These are phyloP conservation scores for Craterocephalus amniculus DNA, from an alignment of 2,797 vertebrate genomes.

Conservation along the genomic window DNA sequence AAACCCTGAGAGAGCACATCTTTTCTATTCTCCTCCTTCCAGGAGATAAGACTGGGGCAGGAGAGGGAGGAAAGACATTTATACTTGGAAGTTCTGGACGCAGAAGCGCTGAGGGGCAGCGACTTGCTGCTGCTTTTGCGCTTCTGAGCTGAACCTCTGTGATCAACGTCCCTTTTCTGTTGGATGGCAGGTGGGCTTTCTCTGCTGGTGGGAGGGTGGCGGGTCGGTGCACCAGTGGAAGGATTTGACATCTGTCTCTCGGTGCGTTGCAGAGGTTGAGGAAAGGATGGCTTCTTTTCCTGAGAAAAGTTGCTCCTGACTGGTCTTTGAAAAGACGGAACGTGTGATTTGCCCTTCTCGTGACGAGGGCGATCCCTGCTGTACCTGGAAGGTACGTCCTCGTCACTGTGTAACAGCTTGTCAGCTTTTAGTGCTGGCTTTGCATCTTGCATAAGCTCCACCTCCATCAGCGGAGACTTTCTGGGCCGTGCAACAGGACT, in stretches of 20 bases:
- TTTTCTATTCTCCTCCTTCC: conserved; percentile 80
- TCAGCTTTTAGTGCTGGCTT: conserved; percentile 30
- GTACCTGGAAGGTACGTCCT: conserved; percentile 46
- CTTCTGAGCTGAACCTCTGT: conserved; percentile 81
- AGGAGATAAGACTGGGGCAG: conserved; percentile 74
- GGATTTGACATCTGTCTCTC: conserved; percentile 25
- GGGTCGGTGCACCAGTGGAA: conserved; percentile 25
- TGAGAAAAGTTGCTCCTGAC: conserved; percentile 73
- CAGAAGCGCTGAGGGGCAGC: conserved; percentile 30
- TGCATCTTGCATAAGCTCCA: conserved; percentile 52
- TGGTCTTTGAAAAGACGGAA: conserved; percentile 46
- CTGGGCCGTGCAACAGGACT: conserved; percentile 56
- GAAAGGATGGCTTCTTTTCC: conserved; percentile 61
- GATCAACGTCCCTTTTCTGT: conserved; percentile 72
- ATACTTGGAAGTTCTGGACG: conserved; percentile 75
- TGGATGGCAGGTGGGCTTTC: conserved; percentile 44
- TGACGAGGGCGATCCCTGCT: conserved; percentile 60
- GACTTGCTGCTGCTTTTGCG: conserved; percentile 74
- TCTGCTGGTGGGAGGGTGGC: conserved; percentile 47
- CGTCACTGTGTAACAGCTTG: conserved; percentile 25
- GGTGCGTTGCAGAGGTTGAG: not conserved
- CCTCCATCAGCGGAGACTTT: conserved; percentile 76
- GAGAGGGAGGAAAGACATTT: conserved; percentile 72
- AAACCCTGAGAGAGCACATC: conserved; percentile 64
- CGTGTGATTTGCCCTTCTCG: conserved; percentile 68